Evolutionary conservation across 2,888 invertebrate species (phyloP).

Genomic region (Protonemura montana): DNA sequence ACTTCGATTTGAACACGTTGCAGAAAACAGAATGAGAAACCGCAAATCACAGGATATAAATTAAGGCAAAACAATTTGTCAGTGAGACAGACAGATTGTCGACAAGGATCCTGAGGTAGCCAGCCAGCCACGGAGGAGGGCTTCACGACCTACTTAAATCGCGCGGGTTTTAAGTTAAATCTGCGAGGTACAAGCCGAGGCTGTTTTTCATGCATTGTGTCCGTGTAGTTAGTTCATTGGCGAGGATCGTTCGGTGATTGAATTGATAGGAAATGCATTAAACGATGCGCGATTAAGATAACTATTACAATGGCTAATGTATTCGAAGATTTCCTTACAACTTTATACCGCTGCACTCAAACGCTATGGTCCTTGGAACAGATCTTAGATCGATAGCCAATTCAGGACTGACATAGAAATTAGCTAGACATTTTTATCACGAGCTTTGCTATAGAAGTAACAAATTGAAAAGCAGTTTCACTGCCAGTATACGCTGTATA

Average conservation of each 20-base stretch:
- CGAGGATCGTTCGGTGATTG: neutral
- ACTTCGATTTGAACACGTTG: neutral
- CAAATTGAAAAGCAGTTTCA: neutral
- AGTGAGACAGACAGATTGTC: neutral
- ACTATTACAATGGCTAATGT: neutral
- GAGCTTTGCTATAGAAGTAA: neutral
- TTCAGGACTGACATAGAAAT: slow-evolving; percentile 7
- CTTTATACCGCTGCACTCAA: neutral
- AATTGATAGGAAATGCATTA: neutral
- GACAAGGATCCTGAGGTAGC: neutral
- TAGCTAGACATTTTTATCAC: neutral
- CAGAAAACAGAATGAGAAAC: neutral
- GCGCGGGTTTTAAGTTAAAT: neutral
- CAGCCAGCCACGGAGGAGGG: neutral
- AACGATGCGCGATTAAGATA: neutral
- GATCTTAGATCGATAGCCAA: neutral
- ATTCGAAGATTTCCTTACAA: neutral
- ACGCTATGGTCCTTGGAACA: neutral
- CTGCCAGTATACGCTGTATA: neutral
- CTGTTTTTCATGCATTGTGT: neutral
- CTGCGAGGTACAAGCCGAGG: neutral
- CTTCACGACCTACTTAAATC: neutral
- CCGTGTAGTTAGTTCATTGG: neutral
- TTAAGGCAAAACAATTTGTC: neutral
- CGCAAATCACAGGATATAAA: neutral